Evolutionary conservation across 1,140 invertebrate species (phyloP).

Genomic region (Aleiodes sp.): DNA sequence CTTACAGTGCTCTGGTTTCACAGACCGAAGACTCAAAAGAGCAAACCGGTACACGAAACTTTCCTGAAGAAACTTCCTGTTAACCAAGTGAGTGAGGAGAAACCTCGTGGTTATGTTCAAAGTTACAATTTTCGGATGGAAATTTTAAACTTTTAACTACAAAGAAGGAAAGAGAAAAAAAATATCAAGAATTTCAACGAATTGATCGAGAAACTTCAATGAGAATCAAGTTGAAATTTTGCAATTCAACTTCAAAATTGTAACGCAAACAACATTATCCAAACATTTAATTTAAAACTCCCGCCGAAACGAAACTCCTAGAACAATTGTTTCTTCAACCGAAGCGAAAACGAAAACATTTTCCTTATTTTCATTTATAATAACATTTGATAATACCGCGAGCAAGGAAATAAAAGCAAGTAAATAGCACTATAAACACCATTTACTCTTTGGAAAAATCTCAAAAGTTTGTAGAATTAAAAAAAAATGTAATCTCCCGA

Average conservation of each 20-base stretch:
- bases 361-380: no score
- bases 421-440: no score
- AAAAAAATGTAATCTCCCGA: background rate
- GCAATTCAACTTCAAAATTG: background rate
- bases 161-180: background rate
- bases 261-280: background rate
- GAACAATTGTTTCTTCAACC: background rate
- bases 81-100: background rate
- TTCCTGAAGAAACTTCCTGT: no score
- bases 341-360: no score
- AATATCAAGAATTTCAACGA: no score
- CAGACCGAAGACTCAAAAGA: constrained; percentile 9
- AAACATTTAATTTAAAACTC: background rate
- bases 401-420: no score
- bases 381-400: no score
- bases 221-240: background rate
- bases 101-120: background rate
- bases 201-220: background rate
- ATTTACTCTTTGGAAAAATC: background rate
- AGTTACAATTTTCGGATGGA: background rate
- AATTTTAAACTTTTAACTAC: background rate
- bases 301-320: no score
- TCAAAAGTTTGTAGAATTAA: background rate
- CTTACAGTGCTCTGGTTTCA: background rate
- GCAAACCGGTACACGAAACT: constrained; percentile 2